phyloP scores from a whole-genome alignment of 1,140 invertebrate genomes.

The Colletes gigas region DNA sequence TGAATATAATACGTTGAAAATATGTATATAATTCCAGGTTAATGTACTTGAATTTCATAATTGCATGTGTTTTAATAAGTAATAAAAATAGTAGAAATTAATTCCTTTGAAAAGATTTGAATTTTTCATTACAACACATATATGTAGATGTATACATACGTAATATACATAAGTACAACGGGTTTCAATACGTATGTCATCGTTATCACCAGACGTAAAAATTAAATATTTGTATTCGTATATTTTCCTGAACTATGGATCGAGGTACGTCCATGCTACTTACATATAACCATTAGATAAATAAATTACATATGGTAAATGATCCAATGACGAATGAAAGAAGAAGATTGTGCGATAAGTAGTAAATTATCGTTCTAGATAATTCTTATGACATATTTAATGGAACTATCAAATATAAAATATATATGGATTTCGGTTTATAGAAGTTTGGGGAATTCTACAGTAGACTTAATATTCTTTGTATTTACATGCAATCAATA shows the following conservation, averaged over 20 bases:
- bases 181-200: not conserved
- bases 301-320: conserved; percentile 3
- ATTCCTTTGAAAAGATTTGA: no score
- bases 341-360: conserved; percentile 37
- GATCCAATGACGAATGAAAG: conserved; percentile 26
- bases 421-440: no score
- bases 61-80: not conserved
- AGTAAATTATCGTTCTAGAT: conserved; percentile 25
- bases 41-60: not conserved
- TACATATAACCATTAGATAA: conserved; percentile 18
- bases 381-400: conserved; percentile 46
- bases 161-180: no score
- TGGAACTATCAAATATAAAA: conserved; percentile 30
- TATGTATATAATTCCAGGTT: not conserved
- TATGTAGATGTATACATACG: not conserved
- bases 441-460: no score
- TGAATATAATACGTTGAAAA: not conserved
- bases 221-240: not conserved
- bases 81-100: no score
- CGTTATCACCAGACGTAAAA: not conserved
- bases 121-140: no score
- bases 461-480: no score
- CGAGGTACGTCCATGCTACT: not conserved
- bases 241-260: not conserved
- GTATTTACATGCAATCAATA: no score